Evolutionary conservation across 2,888 invertebrate genomes (phyloP).

Genomic region (Plagiodera versicolora): DNA sequence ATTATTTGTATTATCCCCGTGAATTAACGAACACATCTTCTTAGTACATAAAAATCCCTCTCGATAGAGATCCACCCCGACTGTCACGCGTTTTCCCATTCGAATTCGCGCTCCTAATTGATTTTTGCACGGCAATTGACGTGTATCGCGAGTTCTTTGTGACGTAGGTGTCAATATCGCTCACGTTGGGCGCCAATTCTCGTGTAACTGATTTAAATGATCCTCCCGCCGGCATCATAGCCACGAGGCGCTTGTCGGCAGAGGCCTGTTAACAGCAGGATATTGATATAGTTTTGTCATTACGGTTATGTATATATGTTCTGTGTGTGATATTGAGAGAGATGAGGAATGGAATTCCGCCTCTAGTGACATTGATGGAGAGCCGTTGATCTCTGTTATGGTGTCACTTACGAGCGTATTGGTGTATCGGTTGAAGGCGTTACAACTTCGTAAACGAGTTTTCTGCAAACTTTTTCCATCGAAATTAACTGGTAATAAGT

Average conservation of each 20-base stretch:
- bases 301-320: background rate
- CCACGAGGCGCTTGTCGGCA: background rate
- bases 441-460: too few relatives aligned
- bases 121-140: constrained; percentile 32
- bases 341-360: background rate
- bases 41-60: too few relatives aligned
- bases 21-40: too few relatives aligned
- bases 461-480: background rate
- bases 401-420: too few relatives aligned
- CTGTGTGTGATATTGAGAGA: background rate
- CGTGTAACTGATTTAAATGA: constrained; percentile 15
- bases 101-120: constrained; percentile 20
- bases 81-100: too few relatives aligned
- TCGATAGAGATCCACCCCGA: too few relatives aligned
- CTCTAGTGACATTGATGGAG: background rate
- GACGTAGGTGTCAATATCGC: constrained; percentile 31
- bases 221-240: constrained; percentile 1
- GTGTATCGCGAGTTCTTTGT: constrained; percentile 29
- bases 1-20: too few relatives aligned
- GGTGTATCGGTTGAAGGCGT: too few relatives aligned
- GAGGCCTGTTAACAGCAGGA: constrained; percentile 11
- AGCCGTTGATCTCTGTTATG: too few relatives aligned
- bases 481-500: background rate
- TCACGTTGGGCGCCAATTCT: constrained; percentile 3
- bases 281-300: constrained; percentile 10